Evolutionary conservation across 2,888 invertebrate species (phyloP), one percentile per base, ranked within the genome.

Genomic region (Gnatocerus cornutus): DNA sequence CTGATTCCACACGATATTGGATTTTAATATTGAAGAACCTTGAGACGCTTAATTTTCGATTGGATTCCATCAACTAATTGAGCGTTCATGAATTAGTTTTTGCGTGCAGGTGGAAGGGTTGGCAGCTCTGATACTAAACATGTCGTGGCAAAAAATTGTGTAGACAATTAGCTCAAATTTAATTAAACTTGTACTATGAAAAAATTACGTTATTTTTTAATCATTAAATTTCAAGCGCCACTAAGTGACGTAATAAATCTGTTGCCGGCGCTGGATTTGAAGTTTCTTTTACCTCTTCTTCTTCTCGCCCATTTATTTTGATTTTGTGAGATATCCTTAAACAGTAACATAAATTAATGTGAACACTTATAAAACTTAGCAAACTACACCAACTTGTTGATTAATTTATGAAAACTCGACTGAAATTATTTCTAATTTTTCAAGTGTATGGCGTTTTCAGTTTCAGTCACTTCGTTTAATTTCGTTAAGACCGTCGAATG

Each of bases 1-100:
- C 59, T 30, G 48, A 8, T 46, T 27, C 50, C 21, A 29, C 12
- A 66, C n/a, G 48, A 66, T 58, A 66, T 56, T 48, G 64, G 53
- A 53, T 65, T 65, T 65, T 65, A 65, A 67, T 59, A 67, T 67
- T 59, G 66, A 59, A 50, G 29, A 55, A 52, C 41, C 52, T 27
- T n/a, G 48, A 56, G 50, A 50, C 30, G 48, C 14, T 58, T 66
- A 50, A 66, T 66, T 46, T 48, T 50, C 50, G 66, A 59, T 59
- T 52, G 48, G 43, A 50, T 52, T 29, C 64, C 66, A 67, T 67
- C 66, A 67, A 21, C 59, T 67, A 67, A 67, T 67, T 67, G 66
- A 59, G 50, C 14, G 33, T 37, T 59, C 33, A 14, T 59, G 16
- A 59, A 59, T 59, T 46, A 45, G 37, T 59, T 45, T 45, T 45